Conservation (phyloP, 2,888 invertebrate genomes). For the Perizoma flavofasciatum region DNA sequence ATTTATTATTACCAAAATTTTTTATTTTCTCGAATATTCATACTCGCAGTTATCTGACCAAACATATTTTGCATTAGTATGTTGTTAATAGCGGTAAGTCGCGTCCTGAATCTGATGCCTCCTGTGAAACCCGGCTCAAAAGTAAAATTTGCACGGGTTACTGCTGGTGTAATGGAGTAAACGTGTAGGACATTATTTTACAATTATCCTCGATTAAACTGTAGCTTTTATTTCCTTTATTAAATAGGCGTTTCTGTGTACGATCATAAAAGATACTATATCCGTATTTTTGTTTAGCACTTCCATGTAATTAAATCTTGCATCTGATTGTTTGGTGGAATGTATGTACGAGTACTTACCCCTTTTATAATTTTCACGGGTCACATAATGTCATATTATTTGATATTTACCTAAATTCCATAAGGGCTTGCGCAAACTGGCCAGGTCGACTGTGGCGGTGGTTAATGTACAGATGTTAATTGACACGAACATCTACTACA, state of each 20-base stretch:
- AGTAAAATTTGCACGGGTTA: conserved; percentile 71
- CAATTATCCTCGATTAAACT: conserved; percentile 70
- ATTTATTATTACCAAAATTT: too few relatives aligned
- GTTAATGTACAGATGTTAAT: too few relatives aligned
- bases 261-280: conserved; percentile 27
- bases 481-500: too few relatives aligned
- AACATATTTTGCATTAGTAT: background rate
- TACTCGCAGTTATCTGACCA: background rate
- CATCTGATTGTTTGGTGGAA: background rate
- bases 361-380: too few relatives aligned
- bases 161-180: conserved; percentile 74
- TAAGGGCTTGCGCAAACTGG: too few relatives aligned
- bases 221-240: conserved; percentile 47
- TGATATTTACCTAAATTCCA: too few relatives aligned
- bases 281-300: conserved; percentile 30
- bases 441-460: too few relatives aligned
- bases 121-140: conserved; percentile 48
- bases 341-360: too few relatives aligned
- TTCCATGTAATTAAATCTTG: conserved; percentile 27
- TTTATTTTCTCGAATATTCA: too few relatives aligned
- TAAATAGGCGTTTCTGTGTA: conserved; percentile 35
- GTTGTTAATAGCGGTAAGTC: background rate
- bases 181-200: conserved; percentile 74
- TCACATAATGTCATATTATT: too few relatives aligned
- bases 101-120: conserved; percentile 6